phyloP scores from a whole-genome alignment of 2,113 vertebrate genomes.

The Thamnophis sirtalis region DNA sequence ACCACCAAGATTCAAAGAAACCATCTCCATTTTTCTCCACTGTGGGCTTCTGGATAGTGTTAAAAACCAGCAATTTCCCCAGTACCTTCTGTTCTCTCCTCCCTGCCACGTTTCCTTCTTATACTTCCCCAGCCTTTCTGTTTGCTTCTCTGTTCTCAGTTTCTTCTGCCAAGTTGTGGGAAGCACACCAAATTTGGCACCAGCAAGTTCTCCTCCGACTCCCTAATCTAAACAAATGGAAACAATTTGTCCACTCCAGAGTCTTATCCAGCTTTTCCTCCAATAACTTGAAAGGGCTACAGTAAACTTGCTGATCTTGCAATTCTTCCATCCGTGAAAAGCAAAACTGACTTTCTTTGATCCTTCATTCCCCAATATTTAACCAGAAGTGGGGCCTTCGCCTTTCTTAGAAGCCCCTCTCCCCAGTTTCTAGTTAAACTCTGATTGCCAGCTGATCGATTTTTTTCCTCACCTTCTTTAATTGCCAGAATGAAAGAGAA shows the following conservation, averaged over 20 bases:
- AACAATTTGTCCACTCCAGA: slow-evolving; percentile 31
- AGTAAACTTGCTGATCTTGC: slow-evolving; percentile 58
- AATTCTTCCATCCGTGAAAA: not conserved
- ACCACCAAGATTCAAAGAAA: not conserved
- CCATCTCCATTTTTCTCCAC: slow-evolving; percentile 31
- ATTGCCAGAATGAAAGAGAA: not conserved
- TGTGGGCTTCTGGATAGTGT: slow-evolving; percentile 35
- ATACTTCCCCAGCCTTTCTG: slow-evolving; percentile 64
- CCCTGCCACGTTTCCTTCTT: slow-evolving; percentile 38
- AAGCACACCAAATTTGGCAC: slow-evolving; percentile 21
- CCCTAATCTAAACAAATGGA: slow-evolving; percentile 58
- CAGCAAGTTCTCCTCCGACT: slow-evolving; percentile 38
- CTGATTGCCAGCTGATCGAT: not conserved
- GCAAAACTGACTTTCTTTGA: not conserved
- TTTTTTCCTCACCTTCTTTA: not conserved
- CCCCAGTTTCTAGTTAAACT: not conserved
- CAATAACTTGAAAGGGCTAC: slow-evolving; percentile 17
- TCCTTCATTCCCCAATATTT: not conserved
- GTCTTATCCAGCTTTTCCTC: slow-evolving; percentile 40
- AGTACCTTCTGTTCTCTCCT: slow-evolving; percentile 39
- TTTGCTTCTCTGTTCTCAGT: slow-evolving; percentile 54
- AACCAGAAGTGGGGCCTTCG: not conserved
- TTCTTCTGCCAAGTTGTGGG: slow-evolving; percentile 60
- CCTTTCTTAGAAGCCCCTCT: not conserved
- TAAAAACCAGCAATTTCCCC: slow-evolving; percentile 43